These are phyloP conservation scores for Sepiola atlantica DNA, from an alignment of 2,888 invertebrate genomes.

Conservation along the genomic window DNA sequence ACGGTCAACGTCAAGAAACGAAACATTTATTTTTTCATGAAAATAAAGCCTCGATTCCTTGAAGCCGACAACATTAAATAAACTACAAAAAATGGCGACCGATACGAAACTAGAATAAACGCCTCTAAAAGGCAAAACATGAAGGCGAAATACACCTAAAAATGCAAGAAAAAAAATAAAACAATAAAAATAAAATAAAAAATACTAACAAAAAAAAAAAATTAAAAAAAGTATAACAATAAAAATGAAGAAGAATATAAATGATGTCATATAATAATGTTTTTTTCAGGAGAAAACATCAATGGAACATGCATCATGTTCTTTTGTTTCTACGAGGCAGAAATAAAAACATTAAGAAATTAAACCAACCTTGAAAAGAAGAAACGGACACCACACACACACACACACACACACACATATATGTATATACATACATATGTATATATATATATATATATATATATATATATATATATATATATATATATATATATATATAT, in stretches of 20 bases:
- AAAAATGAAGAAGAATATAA: background rate
- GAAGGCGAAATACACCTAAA: too few species aligned
- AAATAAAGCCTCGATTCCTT: background rate
- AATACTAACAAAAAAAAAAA: too few species aligned
- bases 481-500: too few species aligned
- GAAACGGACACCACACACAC: too few species aligned
- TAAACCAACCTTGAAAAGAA: background rate
- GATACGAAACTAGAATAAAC: too few species aligned
- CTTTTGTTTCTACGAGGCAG: background rate
- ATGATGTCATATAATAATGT: background rate
- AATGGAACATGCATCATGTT: background rate
- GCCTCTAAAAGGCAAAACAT: too few species aligned
- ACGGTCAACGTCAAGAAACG: background rate
- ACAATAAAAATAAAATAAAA: background rate
- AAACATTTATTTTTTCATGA: background rate
- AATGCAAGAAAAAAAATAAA: too few species aligned
- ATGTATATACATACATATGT: too few species aligned
- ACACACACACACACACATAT: too few species aligned
- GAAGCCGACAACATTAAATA: background rate
- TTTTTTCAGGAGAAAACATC: background rate
- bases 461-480: too few species aligned
- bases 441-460: too few species aligned
- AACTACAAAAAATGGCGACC: too few species aligned
- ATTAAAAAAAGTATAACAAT: background rate
- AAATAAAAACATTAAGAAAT: background rate